phyloP scores from a whole-genome alignment of 2,113 vertebrate genomes.

The Protobothrops mucrosquamatus region DNA sequence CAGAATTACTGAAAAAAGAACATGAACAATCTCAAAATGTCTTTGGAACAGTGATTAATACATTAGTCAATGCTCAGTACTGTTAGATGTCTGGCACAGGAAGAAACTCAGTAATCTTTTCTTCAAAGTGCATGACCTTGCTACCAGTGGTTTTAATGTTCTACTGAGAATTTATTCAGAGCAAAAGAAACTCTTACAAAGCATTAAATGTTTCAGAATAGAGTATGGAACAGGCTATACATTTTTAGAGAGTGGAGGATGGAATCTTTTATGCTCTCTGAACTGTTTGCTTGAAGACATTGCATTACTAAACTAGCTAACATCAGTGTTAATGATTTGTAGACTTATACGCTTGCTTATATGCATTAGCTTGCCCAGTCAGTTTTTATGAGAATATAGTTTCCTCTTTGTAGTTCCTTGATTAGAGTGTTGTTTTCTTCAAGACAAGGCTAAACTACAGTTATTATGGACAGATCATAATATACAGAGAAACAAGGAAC shows the following conservation, averaged over 20 bases:
- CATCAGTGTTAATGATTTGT: neutral
- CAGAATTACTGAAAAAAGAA: conserved; percentile 7
- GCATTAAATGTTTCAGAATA: neutral
- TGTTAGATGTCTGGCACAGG: neutral
- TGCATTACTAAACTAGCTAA: neutral
- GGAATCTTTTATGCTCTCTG: neutral
- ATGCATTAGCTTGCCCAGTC: neutral
- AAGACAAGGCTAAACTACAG: neutral
- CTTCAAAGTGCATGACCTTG: conserved; percentile 3
- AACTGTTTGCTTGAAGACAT: neutral
- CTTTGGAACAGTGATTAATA: conserved; percentile 29
- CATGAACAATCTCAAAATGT: conserved; percentile 19
- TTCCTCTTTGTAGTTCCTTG: neutral
- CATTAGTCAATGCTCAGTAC: conserved; percentile 22
- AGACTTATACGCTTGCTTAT: neutral
- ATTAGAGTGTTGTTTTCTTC: neutral
- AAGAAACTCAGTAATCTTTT: fast-evolving
- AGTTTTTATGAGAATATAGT: neutral
- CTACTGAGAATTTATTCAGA: neutral
- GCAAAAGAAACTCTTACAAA: neutral
- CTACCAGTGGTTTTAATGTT: neutral
- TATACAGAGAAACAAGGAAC: neutral
- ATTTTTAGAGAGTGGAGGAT: neutral
- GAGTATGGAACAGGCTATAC: neutral
- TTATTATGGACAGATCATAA: neutral